phyloP scores from a whole-genome alignment of 2,888 invertebrate genomes.

The Tortrix viridana region DNA sequence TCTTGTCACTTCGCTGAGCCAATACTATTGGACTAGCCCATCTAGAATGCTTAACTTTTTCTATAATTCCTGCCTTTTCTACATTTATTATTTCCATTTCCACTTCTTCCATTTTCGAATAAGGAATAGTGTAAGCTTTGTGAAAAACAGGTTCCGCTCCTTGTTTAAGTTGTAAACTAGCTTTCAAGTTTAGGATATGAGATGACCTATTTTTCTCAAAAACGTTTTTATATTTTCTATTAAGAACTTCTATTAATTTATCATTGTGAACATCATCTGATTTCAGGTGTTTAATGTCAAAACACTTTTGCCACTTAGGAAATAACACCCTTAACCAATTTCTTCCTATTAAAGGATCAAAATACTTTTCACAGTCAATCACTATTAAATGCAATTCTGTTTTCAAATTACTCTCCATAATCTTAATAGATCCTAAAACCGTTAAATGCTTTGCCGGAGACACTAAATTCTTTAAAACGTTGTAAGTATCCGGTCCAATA shows the following conservation, averaged over 20 bases:
- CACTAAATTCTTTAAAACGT: too few relatives aligned
- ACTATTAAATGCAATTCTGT: conserved; percentile 16
- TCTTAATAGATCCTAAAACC: background rate
- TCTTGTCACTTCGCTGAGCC: too few relatives aligned
- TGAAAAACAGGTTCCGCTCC: conserved; percentile 35
- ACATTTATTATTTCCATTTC: conserved; percentile 27
- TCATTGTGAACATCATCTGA: too few relatives aligned
- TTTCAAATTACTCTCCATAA: background rate
- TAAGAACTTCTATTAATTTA: too few relatives aligned
- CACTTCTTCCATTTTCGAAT: conserved; percentile 32
- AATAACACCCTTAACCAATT: conserved; percentile 30
- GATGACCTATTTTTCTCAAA: too few relatives aligned
- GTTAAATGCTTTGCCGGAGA: background rate
- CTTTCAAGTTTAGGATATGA: too few relatives aligned
- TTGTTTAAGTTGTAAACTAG: conserved; percentile 6
- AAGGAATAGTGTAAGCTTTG: conserved; percentile 35
- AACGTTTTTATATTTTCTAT: too few relatives aligned
- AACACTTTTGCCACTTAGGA: conserved; percentile 29
- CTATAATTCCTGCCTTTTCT: conserved; percentile 27
- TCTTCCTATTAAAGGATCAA: conserved; percentile 33
- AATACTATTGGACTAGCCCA: too few relatives aligned
- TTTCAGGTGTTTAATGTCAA: background rate
- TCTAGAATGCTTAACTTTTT: background rate
- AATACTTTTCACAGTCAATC: conserved; percentile 28
- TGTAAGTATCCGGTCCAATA: too few relatives aligned